These are phyloP conservation scores for Cancer borealis DNA, from an alignment of 2,888 invertebrate species.

Conservation along the genomic window DNA sequence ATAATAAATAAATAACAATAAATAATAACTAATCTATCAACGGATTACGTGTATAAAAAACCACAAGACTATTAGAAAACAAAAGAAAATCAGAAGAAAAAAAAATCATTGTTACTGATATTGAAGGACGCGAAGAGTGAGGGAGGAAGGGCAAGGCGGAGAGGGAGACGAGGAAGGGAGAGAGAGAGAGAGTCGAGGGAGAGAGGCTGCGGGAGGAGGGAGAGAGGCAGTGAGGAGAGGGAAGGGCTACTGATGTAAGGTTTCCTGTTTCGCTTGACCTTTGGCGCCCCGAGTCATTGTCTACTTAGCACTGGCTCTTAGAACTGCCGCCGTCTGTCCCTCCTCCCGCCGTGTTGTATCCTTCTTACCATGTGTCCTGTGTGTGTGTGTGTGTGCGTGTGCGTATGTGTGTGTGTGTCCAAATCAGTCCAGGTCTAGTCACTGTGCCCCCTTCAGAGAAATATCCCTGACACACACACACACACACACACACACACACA, in stretches of 20 bases:
- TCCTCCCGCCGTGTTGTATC: slow-evolving; percentile 39
- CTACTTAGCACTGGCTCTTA: slow-evolving; percentile 55
- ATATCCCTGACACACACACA: slow-evolving; percentile 12
- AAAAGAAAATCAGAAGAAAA: background rate
- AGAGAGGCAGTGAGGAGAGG: slow-evolving; percentile 58
- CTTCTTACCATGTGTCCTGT: slow-evolving; percentile 5
- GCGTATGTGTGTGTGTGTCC: background rate
- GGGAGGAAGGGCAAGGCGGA: background rate
- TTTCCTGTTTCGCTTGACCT: slow-evolving; percentile 45
- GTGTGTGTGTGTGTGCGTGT: slow-evolving; percentile 33
- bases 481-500: slow-evolving; percentile 51
- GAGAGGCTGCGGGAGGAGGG: slow-evolving; percentile 38
- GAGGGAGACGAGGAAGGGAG: slow-evolving; percentile 2
- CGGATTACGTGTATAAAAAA: background rate
- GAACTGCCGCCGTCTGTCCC: slow-evolving; percentile 50
- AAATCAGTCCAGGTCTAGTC: background rate
- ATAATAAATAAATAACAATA: background rate
- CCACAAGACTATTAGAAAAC: background rate
- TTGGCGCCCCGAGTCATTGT: slow-evolving; percentile 46
- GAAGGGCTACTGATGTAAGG: slow-evolving; percentile 67
- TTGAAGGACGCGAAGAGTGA: background rate
- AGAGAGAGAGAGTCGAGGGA: background rate
- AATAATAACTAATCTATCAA: background rate
- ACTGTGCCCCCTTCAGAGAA: background rate
- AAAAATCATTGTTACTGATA: background rate